Conservation (phyloP, 2,113 vertebrate species). For the Motacilla tschutschensis region DNA sequence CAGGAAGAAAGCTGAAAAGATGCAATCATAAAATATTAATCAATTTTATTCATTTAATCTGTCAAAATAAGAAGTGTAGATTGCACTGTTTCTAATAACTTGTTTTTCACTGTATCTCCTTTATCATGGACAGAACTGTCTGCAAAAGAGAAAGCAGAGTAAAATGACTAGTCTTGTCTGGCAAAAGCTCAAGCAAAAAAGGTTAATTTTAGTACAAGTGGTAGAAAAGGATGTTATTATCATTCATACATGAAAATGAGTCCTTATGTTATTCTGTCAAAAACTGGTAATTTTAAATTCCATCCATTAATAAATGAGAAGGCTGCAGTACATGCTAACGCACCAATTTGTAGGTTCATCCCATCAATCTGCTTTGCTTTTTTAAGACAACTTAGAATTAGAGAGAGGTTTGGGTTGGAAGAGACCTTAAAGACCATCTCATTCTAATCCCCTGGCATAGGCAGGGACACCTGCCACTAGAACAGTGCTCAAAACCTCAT, state of each 20-base stretch:
- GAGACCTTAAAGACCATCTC: not conserved
- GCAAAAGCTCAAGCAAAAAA: not conserved
- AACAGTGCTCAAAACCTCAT: not conserved
- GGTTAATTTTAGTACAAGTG: constrained; percentile 10
- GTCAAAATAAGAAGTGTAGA: not conserved
- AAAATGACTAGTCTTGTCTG: not conserved
- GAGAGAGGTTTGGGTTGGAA: not conserved
- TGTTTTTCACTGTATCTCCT: not conserved
- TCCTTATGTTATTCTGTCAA: not conserved
- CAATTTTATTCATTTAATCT: not conserved
- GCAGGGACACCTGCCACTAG: not conserved
- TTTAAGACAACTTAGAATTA: not conserved
- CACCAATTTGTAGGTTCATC: not conserved
- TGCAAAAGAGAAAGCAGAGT: not conserved
- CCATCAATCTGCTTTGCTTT: not conserved
- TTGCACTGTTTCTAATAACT: not conserved
- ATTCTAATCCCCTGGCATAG: not conserved
- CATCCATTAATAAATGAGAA: not conserved
- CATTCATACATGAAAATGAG: constrained; percentile 17
- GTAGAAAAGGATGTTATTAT: not conserved
- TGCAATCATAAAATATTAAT: not conserved
- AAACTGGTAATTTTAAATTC: constrained; percentile 5
- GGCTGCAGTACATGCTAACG: not conserved
- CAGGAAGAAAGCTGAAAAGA: not conserved
- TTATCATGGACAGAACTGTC: not conserved